Conservation (phyloP, 2,113 vertebrate genomes). For the Prionailurus bengalensis region DNA sequence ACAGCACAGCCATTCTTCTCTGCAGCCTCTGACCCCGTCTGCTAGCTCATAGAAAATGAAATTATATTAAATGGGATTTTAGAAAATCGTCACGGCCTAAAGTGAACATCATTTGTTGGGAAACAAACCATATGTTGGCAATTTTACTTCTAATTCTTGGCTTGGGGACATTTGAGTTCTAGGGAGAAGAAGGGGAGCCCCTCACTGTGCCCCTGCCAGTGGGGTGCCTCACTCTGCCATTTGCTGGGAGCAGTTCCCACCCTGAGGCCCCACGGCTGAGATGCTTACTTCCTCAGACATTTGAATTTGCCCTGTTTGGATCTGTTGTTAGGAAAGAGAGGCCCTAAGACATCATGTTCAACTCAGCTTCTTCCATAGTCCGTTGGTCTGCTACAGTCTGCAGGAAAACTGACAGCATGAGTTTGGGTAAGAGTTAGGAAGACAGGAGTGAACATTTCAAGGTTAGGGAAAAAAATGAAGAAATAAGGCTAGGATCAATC, state of each 20-base stretch:
- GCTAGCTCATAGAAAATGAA: slow-evolving; percentile 77
- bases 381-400: not conserved
- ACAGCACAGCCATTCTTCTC: not conserved
- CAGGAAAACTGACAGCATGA: not conserved
- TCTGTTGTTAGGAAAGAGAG: not conserved
- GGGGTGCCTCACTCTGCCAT: not conserved
- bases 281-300: not conserved
- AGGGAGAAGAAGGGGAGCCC: not conserved
- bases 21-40: slow-evolving; percentile 68
- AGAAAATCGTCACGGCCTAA: slow-evolving; percentile 80
- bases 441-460: not conserved
- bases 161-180: not conserved
- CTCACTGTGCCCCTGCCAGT: not conserved
- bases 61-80: slow-evolving; percentile 81
- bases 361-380: not conserved
- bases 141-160: slow-evolving; percentile 24
- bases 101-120: slow-evolving; percentile 81
- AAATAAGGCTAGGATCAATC: not conserved
- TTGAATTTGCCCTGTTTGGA: not conserved
- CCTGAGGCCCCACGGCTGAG: no score
- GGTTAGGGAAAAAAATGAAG: not conserved
- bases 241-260: not conserved
- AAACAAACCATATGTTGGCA: slow-evolving; percentile 84
- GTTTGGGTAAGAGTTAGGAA: not conserved
- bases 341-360: not conserved